Percentiles rank a stretch among this genome's conserved stretches.
Conservation (phyloP, 2,888 invertebrate genomes). For the Drosophila sordidula region DNA sequence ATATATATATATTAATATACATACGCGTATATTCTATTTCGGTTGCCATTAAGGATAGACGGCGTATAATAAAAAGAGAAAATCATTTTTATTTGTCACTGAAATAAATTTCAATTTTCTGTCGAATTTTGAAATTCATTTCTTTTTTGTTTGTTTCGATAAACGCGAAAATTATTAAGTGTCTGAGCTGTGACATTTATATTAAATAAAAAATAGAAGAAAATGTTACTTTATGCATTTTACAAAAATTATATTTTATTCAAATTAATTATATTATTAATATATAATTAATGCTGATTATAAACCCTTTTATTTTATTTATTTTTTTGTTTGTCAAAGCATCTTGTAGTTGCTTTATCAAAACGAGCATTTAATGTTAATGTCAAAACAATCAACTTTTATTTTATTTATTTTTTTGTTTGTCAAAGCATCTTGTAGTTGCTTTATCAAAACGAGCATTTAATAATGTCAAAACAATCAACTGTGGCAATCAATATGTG, state of each 20-base stretch:
- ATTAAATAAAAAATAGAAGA: no score
- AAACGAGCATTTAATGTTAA: conserved; percentile 25
- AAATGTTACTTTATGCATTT: no score
- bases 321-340: neutral
- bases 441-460: conserved; percentile 13
- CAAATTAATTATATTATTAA: no score
- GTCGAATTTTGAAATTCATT: neutral
- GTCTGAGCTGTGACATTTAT: neutral
- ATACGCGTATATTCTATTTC: neutral
- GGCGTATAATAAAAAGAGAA: neutral
- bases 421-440: neutral
- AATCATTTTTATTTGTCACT: conserved; percentile 12
- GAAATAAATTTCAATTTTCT: conserved; percentile 7
- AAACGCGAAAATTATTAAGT: neutral
- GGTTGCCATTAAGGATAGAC: conserved; percentile 1
- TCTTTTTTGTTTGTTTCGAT: neutral
- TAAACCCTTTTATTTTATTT: no score
- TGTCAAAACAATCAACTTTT: conserved; percentile 61
- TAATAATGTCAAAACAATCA: conserved; percentile 59
- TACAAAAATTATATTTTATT: no score
- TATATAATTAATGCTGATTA: no score
- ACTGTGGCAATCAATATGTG: conserved; percentile 62
- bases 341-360: conserved; percentile 1
- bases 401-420: no score
- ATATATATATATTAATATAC: neutral